Evolutionary conservation across 2,888 invertebrate species (phyloP).

Genomic region (Campopleginae sp.): DNA sequence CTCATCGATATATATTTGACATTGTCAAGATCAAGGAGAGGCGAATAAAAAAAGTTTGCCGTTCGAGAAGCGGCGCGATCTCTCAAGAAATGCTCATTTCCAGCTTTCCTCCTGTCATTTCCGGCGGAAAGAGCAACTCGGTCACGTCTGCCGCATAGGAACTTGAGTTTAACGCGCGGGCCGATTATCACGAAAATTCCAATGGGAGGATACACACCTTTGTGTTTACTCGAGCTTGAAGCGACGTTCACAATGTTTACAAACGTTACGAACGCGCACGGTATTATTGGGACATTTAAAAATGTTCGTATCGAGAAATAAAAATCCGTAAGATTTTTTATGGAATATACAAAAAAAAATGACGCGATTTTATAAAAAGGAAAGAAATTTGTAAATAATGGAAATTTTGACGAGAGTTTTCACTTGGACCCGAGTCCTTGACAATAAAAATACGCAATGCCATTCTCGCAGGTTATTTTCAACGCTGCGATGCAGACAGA

Average conservation of each 20-base stretch:
- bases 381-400: neutral
- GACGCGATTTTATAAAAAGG: neutral
- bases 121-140: slow-evolving; percentile 47
- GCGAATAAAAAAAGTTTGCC: neutral
- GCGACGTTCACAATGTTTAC: slow-evolving; percentile 51
- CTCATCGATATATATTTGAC: neutral
- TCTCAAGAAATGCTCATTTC: slow-evolving; percentile 2
- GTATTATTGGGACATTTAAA: neutral
- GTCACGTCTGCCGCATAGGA: slow-evolving; percentile 19
- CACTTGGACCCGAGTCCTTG: slow-evolving; percentile 56
- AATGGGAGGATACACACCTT: slow-evolving; percentile 65
- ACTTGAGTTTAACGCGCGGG: neutral
- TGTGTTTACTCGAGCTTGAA: slow-evolving; percentile 52
- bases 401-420: neutral
- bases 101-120: slow-evolving; percentile 30
- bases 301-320: neutral
- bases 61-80: neutral
- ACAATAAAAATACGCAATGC: slow-evolving; percentile 57
- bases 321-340: neutral
- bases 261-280: neutral
- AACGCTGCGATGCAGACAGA: slow-evolving; percentile 14
- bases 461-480: slow-evolving; percentile 49
- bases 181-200: slow-evolving; percentile 55
- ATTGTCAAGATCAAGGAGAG: neutral
- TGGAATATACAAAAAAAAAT: neutral